Evolutionary conservation across 2,888 invertebrate genomes (phyloP), one percentile per base, ranked within the genome.

Genomic region (Eugnorisma glareosa): DNA sequence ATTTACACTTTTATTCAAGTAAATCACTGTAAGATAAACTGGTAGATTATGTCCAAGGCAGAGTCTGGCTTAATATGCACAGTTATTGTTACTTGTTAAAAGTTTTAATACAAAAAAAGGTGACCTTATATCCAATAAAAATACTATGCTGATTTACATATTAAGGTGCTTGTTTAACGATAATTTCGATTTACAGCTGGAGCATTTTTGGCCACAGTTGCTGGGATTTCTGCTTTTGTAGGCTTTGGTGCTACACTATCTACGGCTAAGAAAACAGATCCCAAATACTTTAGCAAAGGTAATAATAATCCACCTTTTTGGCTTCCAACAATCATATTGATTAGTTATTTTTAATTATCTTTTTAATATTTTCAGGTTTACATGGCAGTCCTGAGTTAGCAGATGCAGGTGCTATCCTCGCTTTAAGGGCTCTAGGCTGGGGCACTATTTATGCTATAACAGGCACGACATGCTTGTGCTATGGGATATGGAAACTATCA

Each of bases 401-500:
- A 69, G 99, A 99, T 93, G 98, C 98, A 78, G 99, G 99, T 28
- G 97, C 98, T 7, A 96, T 97, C 8, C 95, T 99, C 77, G 99
- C 99, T 1, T 85, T 98, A 73, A 97, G 98, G 91, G 99, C 99
- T 0, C 96, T 99, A 0, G 98, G 98, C 13, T 98, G 98, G 98
- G 99, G 99, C 5, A 98, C 98, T 0, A 85, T 99, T 0, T 99
- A 98, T 94, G 99, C 99, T 0, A 95, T 99, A n/a, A 96, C 98
- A 54, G 99, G 99, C 1, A 98, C 99, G 75, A 97, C 98, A 15
- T 93, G 98, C 70, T 93, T 99, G 73, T 98, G 98, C 92, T 99
- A 98, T 94, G 97, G 98, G 21, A 97, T 99, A 79, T 99, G 99
- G 98, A 99, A 99, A 94, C 91, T 99, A 24, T 98, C 99, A 61